A percentile compares a stretch with the other conserved stretches of the same genome.
Evolutionary conservation across 2,888 invertebrate genomes (phyloP).

Genomic region (Brenthis daphne): DNA sequence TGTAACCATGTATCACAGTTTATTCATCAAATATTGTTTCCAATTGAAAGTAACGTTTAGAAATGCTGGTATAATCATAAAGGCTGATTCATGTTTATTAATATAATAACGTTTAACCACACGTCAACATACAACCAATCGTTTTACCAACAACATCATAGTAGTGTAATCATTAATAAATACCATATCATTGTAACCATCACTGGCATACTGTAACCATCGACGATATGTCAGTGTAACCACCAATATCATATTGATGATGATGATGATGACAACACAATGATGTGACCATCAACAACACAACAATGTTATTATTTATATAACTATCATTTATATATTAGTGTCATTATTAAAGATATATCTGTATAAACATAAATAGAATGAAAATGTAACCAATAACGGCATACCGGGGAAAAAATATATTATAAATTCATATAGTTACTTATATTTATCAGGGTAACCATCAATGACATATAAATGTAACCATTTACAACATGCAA

Average conservation of each 20-base stretch:
- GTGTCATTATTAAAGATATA: constrained; percentile 25
- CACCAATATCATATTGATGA: neutral
- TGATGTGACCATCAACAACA: neutral
- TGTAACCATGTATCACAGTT: too few species aligned
- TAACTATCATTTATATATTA: constrained; percentile 20
- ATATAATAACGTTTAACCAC: too few species aligned
- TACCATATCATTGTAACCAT: too few species aligned
- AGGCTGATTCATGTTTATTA: too few species aligned
- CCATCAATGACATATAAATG: neutral
- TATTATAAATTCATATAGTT: too few species aligned
- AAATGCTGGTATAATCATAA: too few species aligned
- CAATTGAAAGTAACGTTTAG: too few species aligned
- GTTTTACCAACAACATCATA: too few species aligned
- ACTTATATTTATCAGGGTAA: constrained; percentile 15
- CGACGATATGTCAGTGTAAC: constrained; percentile 13
- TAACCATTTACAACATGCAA: constrained; percentile 12
- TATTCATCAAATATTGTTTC: too few species aligned
- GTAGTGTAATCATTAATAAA: too few species aligned
- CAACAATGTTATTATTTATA: neutral
- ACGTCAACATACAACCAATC: too few species aligned
- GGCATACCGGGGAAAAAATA: neutral
- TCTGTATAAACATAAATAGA: constrained; percentile 26
- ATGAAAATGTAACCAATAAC: constrained; percentile 4
- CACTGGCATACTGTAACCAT: neutral
- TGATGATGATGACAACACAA: neutral